phyloP scores from a whole-genome alignment of 1,140 invertebrate genomes.

The Tetragnatha versicolor region DNA sequence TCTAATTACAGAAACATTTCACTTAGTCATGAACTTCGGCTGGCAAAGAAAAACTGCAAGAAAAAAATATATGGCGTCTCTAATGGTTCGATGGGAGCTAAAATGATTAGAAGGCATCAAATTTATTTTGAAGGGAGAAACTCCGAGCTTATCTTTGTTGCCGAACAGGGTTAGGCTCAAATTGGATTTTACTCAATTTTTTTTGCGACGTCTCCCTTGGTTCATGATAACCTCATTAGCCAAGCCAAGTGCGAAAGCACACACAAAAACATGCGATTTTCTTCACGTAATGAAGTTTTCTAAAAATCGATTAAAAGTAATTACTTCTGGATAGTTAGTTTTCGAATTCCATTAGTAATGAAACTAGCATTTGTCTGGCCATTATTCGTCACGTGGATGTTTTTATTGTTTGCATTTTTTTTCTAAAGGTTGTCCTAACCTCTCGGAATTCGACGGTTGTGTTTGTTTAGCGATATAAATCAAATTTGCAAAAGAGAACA shows the following conservation, averaged over 20 bases:
- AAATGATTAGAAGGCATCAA: conserved; percentile 48
- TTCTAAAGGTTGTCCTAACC: conserved; percentile 8
- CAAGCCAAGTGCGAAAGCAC: conserved; percentile 2
- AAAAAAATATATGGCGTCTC: conserved; percentile 2
- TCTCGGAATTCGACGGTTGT: not conserved
- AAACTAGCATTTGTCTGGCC: conserved; percentile 16
- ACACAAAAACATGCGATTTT: conserved; percentile 46
- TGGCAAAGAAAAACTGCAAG: not conserved
- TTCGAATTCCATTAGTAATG: conserved; percentile 46
- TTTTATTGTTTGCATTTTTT: not conserved
- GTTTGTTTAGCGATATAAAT: conserved; percentile 38
- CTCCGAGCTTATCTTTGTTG: conserved; percentile 29
- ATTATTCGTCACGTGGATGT: not conserved
- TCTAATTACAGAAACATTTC: conserved; percentile 44
- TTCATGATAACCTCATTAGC: conserved; percentile 45
- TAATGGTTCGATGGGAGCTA: conserved; percentile 39
- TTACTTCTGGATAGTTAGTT: conserved; percentile 42
- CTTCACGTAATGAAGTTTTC: conserved; percentile 50
- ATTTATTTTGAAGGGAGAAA: conserved; percentile 36
- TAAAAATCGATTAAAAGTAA: conserved; percentile 51
- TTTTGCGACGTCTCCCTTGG: not conserved
- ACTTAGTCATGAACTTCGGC: conserved; percentile 27
- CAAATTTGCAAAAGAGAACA: conserved; percentile 35
- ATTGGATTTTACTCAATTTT: conserved; percentile 26
- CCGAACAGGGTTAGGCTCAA: conserved; percentile 2